A percentile compares a stretch with the other conserved stretches of the same genome.
Conservation (phyloP, 2,888 invertebrate genomes). For the Tetropium fuscum region DNA sequence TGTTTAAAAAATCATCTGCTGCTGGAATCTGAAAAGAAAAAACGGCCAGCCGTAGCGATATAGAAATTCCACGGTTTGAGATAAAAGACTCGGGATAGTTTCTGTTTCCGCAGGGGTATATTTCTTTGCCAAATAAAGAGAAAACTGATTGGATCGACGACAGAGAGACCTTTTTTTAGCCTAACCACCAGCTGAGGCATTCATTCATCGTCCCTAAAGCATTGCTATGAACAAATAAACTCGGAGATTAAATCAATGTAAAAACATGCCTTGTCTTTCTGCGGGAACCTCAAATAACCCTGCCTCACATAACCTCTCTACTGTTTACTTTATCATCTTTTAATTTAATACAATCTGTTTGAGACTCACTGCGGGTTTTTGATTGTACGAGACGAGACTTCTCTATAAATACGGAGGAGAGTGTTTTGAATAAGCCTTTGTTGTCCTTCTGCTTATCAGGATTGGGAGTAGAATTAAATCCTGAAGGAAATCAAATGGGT, state of each 20-base stretch:
- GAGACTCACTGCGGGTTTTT: not conserved
- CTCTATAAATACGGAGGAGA: no score
- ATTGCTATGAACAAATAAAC: constrained; percentile 21
- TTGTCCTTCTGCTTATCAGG: no score
- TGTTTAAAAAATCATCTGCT: no score
- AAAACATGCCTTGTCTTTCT: constrained; percentile 21
- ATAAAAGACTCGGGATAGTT: no score
- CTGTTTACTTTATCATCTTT: constrained; percentile 15
- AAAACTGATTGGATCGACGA: constrained; percentile 20
- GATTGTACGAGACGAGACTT: not conserved
- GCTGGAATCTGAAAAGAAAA: no score
- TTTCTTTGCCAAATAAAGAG: constrained; percentile 17
- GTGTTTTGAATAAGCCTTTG: no score
- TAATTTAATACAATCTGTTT: constrained; percentile 22
- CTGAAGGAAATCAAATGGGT: no score
- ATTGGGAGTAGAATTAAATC: no score
- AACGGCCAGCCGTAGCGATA: no score
- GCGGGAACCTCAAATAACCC: constrained; percentile 8
- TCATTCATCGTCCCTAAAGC: constrained; percentile 10
- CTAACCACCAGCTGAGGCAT: constrained; percentile 7
- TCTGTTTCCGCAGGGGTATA: not conserved
- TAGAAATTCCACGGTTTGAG: no score
- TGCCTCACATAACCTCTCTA: not conserved
- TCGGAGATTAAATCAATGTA: constrained; percentile 22
- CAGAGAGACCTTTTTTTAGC: constrained; percentile 8